Percentiles rank a stretch among this genome's conserved stretches.
Conservation (phyloP, 2,113 vertebrate species). For the Athene noctua region DNA sequence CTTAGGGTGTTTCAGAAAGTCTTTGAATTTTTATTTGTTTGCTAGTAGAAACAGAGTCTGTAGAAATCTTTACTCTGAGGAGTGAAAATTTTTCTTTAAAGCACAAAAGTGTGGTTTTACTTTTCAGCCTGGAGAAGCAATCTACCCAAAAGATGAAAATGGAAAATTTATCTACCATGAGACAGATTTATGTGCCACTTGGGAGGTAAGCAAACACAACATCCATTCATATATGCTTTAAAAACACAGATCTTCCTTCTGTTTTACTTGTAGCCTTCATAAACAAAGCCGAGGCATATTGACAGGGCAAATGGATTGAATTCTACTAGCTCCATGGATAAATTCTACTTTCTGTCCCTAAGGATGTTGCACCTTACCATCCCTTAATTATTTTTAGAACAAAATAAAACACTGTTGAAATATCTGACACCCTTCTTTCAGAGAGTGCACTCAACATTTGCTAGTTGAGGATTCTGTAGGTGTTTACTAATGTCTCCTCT, state of each 20-base stretch:
- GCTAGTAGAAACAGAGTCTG: not conserved
- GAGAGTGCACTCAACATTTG: not conserved
- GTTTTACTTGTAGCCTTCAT: not conserved
- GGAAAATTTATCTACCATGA: slow-evolving; percentile 84
- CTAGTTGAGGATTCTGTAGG: not conserved
- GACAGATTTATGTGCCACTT: slow-evolving; percentile 88
- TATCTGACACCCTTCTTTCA: not conserved
- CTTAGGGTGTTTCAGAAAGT: not conserved
- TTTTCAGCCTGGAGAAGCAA: slow-evolving; percentile 83
- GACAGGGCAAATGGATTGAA: not conserved
- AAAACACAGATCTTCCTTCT: not conserved
- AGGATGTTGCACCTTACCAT: not conserved
- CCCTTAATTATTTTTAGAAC: not conserved
- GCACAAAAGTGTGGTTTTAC: not conserved
- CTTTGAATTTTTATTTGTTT: not conserved
- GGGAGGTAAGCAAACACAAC: slow-evolving; percentile 85
- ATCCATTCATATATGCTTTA: not conserved
- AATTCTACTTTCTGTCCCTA: not conserved
- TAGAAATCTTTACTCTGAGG: not conserved
- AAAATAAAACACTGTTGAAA: not conserved
- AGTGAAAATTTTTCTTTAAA: not conserved
- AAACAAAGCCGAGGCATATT: not conserved
- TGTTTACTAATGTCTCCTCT: not conserved
- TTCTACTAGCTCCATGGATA: not conserved
- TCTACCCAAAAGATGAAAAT: slow-evolving; percentile 83